Evolutionary conservation across 2,888 invertebrate genomes (phyloP), one percentile per base, ranked within the genome.

Genomic region (Hemistola chrysoprasaria): DNA sequence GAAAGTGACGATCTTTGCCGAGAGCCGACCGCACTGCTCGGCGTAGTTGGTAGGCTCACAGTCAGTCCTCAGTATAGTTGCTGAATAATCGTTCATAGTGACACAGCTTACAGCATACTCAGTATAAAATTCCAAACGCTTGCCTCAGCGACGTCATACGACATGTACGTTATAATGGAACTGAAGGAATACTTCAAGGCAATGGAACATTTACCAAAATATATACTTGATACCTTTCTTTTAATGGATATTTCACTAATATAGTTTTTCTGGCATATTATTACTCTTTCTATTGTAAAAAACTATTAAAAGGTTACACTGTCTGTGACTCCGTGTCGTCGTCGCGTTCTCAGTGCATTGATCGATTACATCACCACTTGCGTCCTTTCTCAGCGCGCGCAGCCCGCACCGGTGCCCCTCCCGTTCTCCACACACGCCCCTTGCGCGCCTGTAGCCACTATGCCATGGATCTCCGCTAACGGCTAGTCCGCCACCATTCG

Each of bases 371-470:
- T 88, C 87, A 87, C 71, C 78, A 77, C 76, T 80, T 69, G 78
- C 80, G 81, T 80, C 83, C 86, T 83, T 85, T 85, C 84, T 81
- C 82, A 85, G 86, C 83, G 87, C 81, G 85, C 87, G 85, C 87
- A 78, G 68, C 62, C 70, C 64, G 71, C 71, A 63, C 65, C 57
- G 53, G 37, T 51, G 59, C 69, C 69, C 65, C 46, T 50, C 61
- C 64, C 55, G 51, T 50, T 38, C 50, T 52, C 53, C 58, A 47
- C 59, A 55, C 71, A 51, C 62, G 71, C 73, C 78, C 76, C 77
- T 63, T 72, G 32, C 62, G 65, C 57, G 53, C 61, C 68, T 56
- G 56, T 63, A 66, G 70, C 63, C 74, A 69, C 76, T 68, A 68
- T 65, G 67, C 69, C 72, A 71, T 65, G 73, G 75, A 62, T 73